Evolutionary conservation across 2,797 vertebrate genomes (phyloP), one percentile per base, ranked within the genome.

Genomic region (Bryconaethiops microstoma): DNA sequence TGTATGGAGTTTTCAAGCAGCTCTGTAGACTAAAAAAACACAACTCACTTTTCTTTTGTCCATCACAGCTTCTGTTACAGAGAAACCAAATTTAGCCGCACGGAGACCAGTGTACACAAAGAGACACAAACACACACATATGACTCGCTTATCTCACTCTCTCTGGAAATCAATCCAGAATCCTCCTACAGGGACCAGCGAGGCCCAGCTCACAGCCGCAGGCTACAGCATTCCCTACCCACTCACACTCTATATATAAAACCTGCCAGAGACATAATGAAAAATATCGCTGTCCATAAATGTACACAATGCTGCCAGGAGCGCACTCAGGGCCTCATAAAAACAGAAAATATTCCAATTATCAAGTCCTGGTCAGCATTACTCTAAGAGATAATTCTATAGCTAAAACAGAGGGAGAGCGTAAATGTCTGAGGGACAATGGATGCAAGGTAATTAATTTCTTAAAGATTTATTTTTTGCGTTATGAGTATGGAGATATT

Each of bases 191-290:
- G 91, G 90, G 92, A 92, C 78, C 72, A 48, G 55, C 64, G 52
- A 64, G 82, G 85, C 86, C 89, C 86, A 90, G 91, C 82, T 89
- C 91, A 91, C 84, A 89, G 90, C 92, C 90, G 54, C 82, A 75
- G 91, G 92, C 91, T 80, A 83, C 86, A 90, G 85, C 80, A 75
- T 89, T 90, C 52, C 85, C 90, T 88, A 90, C 92, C 92, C 89
- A 92, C 92, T 88, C 83, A 84, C 88, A 87, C 87, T 89, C 91
- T 92, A 93, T 90, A 93, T 92, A 92, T 93, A 93, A 82, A 92
- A 89, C 86, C 85, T 84, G 84, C 84, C 88, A 91, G 89, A 90
- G 90, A 92, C 88, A 91, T 92, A 93, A 93, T 92, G 92, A 93
- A 93, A 92, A 91, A 93, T 90, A 92, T 92, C 90, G 91, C 88